A percentile compares a stretch with the other conserved stretches of the same genome.
Evolutionary conservation across 1,140 invertebrate species (phyloP).

Genomic region (Trypoxylus dichotomus): DNA sequence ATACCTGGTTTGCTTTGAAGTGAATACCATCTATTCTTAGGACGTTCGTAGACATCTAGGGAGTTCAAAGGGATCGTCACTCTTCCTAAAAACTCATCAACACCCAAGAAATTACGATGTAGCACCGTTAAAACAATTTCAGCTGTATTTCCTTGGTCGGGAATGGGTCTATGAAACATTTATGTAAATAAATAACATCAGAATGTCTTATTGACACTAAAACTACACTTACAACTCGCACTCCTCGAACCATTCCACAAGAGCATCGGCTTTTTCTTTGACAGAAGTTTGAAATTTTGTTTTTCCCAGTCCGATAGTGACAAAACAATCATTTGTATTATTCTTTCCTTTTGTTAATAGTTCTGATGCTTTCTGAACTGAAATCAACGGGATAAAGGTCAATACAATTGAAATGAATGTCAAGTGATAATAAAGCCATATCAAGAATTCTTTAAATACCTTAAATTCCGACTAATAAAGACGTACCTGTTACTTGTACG

Average conservation of each 20-base stretch:
- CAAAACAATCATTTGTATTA: conserved; percentile 93
- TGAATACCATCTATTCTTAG: conserved; percentile 77
- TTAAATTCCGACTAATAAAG: conserved; percentile 23
- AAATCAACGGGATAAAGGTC: conserved; percentile 41
- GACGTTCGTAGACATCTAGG: conserved; percentile 88
- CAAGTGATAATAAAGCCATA: conserved; percentile 21
- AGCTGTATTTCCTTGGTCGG: conserved; percentile 83
- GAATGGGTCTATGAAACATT: conserved; percentile 65
- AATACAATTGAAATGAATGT: conserved; percentile 26
- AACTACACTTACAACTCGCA: conserved; percentile 79
- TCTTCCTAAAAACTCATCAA: conserved; percentile 93
- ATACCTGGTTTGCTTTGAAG: conserved; percentile 63
- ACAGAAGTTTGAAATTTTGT: conserved; percentile 96
- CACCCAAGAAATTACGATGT: conserved; percentile 84
- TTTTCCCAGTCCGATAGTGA: conserved; percentile 90
- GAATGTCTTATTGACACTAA: neutral
- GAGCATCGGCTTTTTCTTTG: conserved; percentile 81
- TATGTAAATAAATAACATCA: conserved; percentile 31
- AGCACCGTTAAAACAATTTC: conserved; percentile 82
- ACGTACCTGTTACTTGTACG: conserved; percentile 76
- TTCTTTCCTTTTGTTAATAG: conserved; percentile 83
- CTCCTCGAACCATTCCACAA: conserved; percentile 93
- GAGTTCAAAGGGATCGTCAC: conserved; percentile 79
- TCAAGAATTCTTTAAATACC: conserved; percentile 12
- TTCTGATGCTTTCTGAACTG: conserved; percentile 73